Conservation (phyloP, 2,797 vertebrate species). For the Tarsius wallacei region DNA sequence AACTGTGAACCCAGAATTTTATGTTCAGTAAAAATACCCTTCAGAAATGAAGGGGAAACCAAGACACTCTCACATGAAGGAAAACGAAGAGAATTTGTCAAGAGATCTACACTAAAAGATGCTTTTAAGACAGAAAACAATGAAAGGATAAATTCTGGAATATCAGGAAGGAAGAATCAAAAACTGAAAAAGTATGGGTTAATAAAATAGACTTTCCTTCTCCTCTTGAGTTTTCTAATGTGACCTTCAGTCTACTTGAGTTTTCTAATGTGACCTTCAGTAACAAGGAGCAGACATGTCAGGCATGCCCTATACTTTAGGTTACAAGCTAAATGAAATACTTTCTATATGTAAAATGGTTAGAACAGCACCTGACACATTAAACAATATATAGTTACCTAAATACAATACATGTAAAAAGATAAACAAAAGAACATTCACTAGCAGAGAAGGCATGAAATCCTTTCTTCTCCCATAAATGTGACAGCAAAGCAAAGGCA, state of each 20-base stretch:
- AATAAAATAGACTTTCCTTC: not conserved
- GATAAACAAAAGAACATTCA: not conserved
- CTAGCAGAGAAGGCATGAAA: not conserved
- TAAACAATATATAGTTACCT: not conserved
- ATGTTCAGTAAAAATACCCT: not conserved
- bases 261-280: not conserved
- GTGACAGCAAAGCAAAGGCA: not conserved
- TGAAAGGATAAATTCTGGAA: not conserved
- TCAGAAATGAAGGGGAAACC: not conserved
- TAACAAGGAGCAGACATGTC: not conserved
- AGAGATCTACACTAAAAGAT: not conserved
- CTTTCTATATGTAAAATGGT: not conserved
- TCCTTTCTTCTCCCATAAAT: not conserved
- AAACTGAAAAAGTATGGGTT: not conserved
- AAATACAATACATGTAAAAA: not conserved
- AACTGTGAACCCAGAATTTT: not conserved
- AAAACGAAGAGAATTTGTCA: not conserved
- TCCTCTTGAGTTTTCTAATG: not conserved
- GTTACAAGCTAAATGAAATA: not conserved
- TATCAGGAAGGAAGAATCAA: not conserved
- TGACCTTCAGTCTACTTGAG: not conserved
- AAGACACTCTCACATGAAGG: not conserved
- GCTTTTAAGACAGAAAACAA: not conserved
- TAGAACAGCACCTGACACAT: not conserved
- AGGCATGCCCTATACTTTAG: not conserved